A percentile compares a stretch with the other conserved stretches of the same genome.
These are phyloP conservation scores for Pheosia gnoma DNA, from an alignment of 2,888 invertebrate genomes.

Conservation along the genomic window DNA sequence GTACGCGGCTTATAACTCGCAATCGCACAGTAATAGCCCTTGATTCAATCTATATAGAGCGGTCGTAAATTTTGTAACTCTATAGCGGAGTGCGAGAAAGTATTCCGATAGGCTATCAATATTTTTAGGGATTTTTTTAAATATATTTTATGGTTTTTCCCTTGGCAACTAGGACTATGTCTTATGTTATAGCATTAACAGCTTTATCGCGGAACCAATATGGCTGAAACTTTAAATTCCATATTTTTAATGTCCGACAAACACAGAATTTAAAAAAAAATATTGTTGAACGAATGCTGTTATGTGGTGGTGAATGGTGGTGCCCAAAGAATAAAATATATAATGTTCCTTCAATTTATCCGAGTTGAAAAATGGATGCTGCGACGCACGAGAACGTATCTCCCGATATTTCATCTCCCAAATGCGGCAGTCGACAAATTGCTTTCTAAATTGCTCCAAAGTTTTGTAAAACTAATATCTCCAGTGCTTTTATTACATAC, in stretches of 20 bases:
- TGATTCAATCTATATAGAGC: constrained; percentile 1
- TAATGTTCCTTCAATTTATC: not conserved
- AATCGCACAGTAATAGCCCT: not conserved
- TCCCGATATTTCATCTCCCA: constrained; percentile 8
- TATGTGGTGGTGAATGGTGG: no score
- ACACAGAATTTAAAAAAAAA: no score
- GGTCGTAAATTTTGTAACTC: not conserved
- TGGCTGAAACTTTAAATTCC: no score
- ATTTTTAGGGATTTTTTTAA: not conserved
- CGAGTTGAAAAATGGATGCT: constrained; percentile 2
- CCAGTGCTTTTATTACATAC: not conserved
- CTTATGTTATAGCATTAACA: no score
- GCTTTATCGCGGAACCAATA: no score
- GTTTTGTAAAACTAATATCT: not conserved
- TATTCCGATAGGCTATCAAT: not conserved
- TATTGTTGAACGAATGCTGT: no score
- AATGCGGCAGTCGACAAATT: constrained; percentile 6
- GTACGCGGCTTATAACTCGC: not conserved
- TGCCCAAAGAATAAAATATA: not conserved
- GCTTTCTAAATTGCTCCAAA: constrained; percentile 7
- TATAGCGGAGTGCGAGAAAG: not conserved
- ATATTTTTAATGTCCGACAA: no score
- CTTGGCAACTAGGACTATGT: no score
- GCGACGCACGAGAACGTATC: constrained; percentile 5
- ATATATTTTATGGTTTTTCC: no score